A percentile compares a stretch with the other conserved stretches of the same genome.
Evolutionary conservation across 2,888 invertebrate genomes (phyloP).

Genomic region (Terebella lapidaria): DNA sequence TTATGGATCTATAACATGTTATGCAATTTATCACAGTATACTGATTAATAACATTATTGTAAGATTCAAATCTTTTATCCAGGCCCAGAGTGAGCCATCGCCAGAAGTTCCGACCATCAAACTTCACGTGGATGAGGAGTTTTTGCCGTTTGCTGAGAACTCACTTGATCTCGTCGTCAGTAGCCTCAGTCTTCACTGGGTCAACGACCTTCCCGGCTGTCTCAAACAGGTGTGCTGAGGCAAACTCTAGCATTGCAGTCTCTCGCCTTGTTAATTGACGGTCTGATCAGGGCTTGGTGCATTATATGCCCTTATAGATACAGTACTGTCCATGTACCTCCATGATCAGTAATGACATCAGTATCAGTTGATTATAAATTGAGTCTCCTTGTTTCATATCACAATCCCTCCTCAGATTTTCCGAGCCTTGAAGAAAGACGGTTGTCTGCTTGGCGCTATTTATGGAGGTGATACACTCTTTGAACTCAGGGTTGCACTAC

Average conservation of each 20-base stretch:
- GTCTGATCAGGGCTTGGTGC: too few species aligned
- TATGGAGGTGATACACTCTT: slow-evolving; percentile 93
- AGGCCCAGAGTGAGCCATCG: slow-evolving; percentile 65
- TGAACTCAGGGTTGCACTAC: slow-evolving; percentile 83
- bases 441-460: slow-evolving; percentile 85
- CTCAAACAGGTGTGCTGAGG: slow-evolving; percentile 53
- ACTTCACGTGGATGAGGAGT: slow-evolving; percentile 77
- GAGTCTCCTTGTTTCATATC: not conserved
- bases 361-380: not conserved
- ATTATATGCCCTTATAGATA: too few species aligned
- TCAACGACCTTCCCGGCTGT: slow-evolving; percentile 86
- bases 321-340: too few species aligned
- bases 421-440: slow-evolving; percentile 77
- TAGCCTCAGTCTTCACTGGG: slow-evolving; percentile 87
- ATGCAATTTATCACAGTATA: too few species aligned
- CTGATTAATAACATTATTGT: too few species aligned
- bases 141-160: slow-evolving; percentile 65
- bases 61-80: too few species aligned
- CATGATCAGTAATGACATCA: too few species aligned
- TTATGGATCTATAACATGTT: too few species aligned
- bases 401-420: slow-evolving; percentile 45
- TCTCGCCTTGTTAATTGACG: too few species aligned
- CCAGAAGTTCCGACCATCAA: slow-evolving; percentile 51
- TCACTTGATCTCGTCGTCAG: slow-evolving; percentile 84
- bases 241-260: too few species aligned